Evolutionary conservation across 1,140 invertebrate genomes (phyloP).

Genomic region (Drosophila takahashii): DNA sequence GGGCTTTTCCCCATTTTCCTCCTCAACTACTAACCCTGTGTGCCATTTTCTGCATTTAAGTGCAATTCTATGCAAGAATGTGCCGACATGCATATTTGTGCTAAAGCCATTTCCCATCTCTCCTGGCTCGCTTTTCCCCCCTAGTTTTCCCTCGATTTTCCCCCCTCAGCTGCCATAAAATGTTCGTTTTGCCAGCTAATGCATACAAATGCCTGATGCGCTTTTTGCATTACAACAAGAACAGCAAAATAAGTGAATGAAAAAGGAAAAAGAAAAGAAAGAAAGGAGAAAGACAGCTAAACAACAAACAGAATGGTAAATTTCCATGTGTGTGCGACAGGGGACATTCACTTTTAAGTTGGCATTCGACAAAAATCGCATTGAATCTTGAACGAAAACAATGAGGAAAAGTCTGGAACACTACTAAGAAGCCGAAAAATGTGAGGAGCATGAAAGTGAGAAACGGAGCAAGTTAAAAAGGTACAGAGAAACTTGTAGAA

Average conservation of each 20-base stretch:
- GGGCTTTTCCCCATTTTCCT: conserved; percentile 14
- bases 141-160: not conserved
- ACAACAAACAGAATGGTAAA: conserved; percentile 49
- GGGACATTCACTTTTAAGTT: conserved; percentile 47
- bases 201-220: conserved; percentile 81
- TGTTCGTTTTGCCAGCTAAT: conserved; percentile 81
- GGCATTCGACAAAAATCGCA: conserved; percentile 42
- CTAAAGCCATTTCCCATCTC: conserved; percentile 71
- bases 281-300: conserved; percentile 29
- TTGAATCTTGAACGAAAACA: conserved; percentile 33
- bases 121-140: conserved; percentile 5
- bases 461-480: not conserved
- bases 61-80: conserved; percentile 82
- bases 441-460: not conserved
- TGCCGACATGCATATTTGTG: conserved; percentile 81
- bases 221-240: conserved; percentile 78
- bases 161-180: conserved; percentile 60
- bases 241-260: conserved; percentile 31
- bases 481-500: too few species aligned
- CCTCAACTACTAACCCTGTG: conserved; percentile 17
- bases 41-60: conserved; percentile 81
- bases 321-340: conserved; percentile 19
- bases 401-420: conserved; percentile 5
- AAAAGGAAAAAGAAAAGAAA: conserved; percentile 1
- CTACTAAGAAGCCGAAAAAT: not conserved